Conservation (phyloP, 92 coral and sea anemone genomes). For the Epizoanthus rinbou region DNA sequence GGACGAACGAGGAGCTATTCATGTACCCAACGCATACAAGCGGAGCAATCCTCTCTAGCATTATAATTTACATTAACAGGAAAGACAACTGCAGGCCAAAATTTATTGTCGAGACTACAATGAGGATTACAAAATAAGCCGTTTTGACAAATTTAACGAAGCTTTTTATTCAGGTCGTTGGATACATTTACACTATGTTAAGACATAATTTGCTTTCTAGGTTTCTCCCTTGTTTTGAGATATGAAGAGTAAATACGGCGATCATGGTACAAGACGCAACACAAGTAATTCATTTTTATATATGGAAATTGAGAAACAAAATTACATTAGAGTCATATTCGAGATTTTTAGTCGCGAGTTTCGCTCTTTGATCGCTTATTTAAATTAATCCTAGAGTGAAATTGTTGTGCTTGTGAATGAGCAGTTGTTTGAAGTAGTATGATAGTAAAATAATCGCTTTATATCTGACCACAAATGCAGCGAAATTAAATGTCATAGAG, state of each 20-base stretch:
- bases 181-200: background rate
- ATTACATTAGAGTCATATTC: background rate
- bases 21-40: background rate
- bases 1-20: background rate
- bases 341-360: constrained; percentile 9
- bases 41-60: constrained; percentile 7
- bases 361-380: background rate
- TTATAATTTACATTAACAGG: constrained; percentile 34
- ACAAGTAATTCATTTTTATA: background rate
- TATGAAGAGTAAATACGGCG: background rate
- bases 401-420: constrained; percentile 16
- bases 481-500: constrained; percentile 45
- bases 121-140: background rate
- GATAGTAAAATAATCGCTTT: constrained; percentile 44
- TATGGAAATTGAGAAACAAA: background rate
- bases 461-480: constrained; percentile 44
- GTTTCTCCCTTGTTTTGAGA: background rate
- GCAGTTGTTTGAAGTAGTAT: constrained; percentile 40
- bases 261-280: background rate
- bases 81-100: constrained; percentile 5
- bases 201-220: background rate
- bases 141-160: background rate
- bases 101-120: constrained; percentile 2
- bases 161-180: background rate
- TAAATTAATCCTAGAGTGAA: background rate